These are phyloP conservation scores for Ennomos fuscantarius DNA, from an alignment of 2,888 invertebrate species.

Conservation along the genomic window DNA sequence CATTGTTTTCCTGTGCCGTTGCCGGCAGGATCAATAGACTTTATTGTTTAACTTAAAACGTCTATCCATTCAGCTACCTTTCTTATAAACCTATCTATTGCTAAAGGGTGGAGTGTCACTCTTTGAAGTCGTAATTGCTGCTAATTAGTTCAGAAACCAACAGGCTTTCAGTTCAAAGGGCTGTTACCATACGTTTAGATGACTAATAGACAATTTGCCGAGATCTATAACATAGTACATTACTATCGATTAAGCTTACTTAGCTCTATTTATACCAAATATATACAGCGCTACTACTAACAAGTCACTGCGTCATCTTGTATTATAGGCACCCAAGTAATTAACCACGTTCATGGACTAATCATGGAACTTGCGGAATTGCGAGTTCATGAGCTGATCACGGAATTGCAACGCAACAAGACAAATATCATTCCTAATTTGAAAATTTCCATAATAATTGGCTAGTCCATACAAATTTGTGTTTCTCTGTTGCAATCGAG, in stretches of 20 bases:
- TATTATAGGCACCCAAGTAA: slow-evolving; percentile 1
- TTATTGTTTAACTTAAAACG: slow-evolving; percentile 21
- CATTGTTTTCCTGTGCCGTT: slow-evolving; percentile 10
- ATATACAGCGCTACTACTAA: background rate
- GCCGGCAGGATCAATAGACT: slow-evolving; percentile 15
- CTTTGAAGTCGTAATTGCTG: slow-evolving; percentile 52
- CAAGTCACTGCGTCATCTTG: background rate
- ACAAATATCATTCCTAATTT: too few species aligned
- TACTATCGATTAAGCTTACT: too few species aligned
- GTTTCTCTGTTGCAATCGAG: too few species aligned
- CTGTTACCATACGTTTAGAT: slow-evolving; percentile 47
- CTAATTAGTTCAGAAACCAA: slow-evolving; percentile 62
- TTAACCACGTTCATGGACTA: too few species aligned
- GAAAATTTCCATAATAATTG: too few species aligned
- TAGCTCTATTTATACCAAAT: background rate
- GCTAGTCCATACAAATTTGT: too few species aligned
- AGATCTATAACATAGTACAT: slow-evolving; percentile 26
- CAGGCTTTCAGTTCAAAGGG: slow-evolving; percentile 56
- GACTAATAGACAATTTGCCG: slow-evolving; percentile 25
- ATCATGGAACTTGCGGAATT: too few species aligned
- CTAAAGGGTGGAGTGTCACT: slow-evolving; percentile 17
- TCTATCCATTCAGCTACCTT: slow-evolving; percentile 25
- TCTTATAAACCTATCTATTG: slow-evolving; percentile 24
- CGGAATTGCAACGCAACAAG: too few species aligned
- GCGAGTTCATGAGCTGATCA: too few species aligned